Base-by-base conservation (phyloP, 2,113 vertebrate genomes). In the Atherinomorus stipes region DNA sequence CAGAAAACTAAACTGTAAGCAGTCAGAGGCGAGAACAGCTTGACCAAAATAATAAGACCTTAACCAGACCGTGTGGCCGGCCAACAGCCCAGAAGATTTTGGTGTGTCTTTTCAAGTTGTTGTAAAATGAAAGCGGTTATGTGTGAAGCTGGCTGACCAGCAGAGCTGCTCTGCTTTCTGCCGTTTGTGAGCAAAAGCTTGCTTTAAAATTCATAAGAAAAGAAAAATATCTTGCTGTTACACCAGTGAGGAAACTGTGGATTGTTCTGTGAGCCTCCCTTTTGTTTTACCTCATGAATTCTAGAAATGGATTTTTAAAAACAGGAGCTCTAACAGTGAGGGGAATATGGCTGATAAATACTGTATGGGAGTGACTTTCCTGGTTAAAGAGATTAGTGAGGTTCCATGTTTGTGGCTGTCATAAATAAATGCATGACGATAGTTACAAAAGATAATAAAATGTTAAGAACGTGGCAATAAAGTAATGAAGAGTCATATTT, bases 11-110 rank as follows among this genome's bases (percentile, higher is more conserved):
- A 57, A 67, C 57, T 74, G 40, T 56, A 60, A 47, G 9, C 61
- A 42, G 72, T 82, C 66, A 78, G 75, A 71, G 67, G 10, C 64
- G 64, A 77, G 75, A 76, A 64, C 15, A 12, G 78, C 70, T 83
- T 71, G 68, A 83, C 60, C 16, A 10, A 76, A 57, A 59, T 57
- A 59, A 69, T 63, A 23, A 57, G 45, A 75, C 58, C 57, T 64
- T 42, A 59, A 66, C 38, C 13, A 31, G 61, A 31, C 45, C 10
- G 11, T 13, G 22, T 19, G 7, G 56, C 44, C 56, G 52, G 38
- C 44, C 22, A 44, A 52, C 18, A 37, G 54, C 34, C 68, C 62
- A 57, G 28, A 49, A 28, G 49, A 53, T 74, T 60, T 26, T 28
- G 50, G 52, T 16, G 64, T 38, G 67, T 74, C 57, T 54, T 28